Conservation (phyloP, 2,113 vertebrate species). For the Eulemur macaco region DNA sequence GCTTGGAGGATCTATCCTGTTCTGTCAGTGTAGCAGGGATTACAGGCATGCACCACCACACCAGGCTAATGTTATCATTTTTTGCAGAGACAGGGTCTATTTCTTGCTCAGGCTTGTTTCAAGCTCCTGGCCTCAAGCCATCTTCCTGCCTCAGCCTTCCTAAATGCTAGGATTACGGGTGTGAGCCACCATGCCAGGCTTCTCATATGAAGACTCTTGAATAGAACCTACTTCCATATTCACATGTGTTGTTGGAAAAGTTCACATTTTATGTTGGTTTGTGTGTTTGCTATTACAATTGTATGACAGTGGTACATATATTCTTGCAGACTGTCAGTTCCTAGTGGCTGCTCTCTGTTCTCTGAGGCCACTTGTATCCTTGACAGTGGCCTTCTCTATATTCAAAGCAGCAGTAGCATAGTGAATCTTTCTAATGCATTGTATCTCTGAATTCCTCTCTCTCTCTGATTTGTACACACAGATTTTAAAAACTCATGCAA, state of each 20-base stretch:
- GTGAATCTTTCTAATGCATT: background rate
- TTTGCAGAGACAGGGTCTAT: too few relatives aligned
- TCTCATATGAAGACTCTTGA: background rate
- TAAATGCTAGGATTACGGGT: too few relatives aligned
- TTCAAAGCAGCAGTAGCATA: background rate
- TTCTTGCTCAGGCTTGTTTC: too few relatives aligned
- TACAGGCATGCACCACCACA: too few relatives aligned
- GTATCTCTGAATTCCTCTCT: background rate
- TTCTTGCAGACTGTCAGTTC: too few relatives aligned
- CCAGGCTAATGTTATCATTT: too few relatives aligned
- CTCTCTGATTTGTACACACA: background rate
- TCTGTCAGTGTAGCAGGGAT: too few relatives aligned
- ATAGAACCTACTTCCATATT: background rate
- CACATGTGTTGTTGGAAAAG: background rate
- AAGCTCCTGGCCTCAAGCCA: too few relatives aligned
- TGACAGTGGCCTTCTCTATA: background rate
- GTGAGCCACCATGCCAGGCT: too few relatives aligned
- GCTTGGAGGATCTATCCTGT: too few relatives aligned
- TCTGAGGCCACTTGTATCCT: background rate
- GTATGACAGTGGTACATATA: background rate
- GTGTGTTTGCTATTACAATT: background rate
- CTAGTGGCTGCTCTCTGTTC: background rate
- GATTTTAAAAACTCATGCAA: background rate
- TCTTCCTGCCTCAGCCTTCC: too few relatives aligned
- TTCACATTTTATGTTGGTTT: background rate